Base-by-base conservation (phyloP, 2,888 invertebrate species). In the Ormyrus pomaceus region DNA sequence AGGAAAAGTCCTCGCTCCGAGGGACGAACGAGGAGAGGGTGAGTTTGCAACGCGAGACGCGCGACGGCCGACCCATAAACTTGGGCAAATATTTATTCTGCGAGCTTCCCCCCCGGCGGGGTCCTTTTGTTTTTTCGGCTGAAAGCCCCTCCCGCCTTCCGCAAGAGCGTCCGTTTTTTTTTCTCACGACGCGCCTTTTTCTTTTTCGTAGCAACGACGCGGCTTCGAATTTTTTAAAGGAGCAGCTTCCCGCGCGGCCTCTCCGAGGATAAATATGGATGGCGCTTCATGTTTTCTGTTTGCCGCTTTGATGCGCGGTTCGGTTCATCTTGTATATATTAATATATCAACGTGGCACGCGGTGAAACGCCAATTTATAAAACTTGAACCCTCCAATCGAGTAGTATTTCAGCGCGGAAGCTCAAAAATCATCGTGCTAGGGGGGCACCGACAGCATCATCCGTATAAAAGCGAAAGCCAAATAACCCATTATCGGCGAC, bases 1-100 rank as follows among this genome's bases (percentile, higher is more conserved):
- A 9, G 10, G 8, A 6, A 48, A 62, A 62, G 45, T 62, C 62
- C 46, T 50, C 3, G 48, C 56, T 45, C 4, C 48, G 50, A 51
- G 45, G 9, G 9, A 11, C 62, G 45, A n/a, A 11, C 9, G 11
- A 19, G 19, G 19, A 50, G n/a, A 50, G n/a, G 6, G 58, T 48
- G n/a, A 58, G n/a, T 9, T 34, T 4, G n/a, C 62, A 10, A 34
- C 34, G n/a, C 55, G 6, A 45, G 48, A 34, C 19, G 46, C 19
- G 56, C 56, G 50, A 72, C 61, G 48, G 59, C 46, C 69, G 53
- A 13, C 66, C 59, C 65, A 66, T 77, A 78, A 78, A 78, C 66
- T 72, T 48, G 13, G 34, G 78, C 78, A 78, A 78, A 78, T 78
- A 78, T 78, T 78, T 78, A 70, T 72, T 72, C 59, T 71, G 51